Conservation (phyloP, 2,888 invertebrate genomes). For the Diachrysia chrysitis region DNA sequence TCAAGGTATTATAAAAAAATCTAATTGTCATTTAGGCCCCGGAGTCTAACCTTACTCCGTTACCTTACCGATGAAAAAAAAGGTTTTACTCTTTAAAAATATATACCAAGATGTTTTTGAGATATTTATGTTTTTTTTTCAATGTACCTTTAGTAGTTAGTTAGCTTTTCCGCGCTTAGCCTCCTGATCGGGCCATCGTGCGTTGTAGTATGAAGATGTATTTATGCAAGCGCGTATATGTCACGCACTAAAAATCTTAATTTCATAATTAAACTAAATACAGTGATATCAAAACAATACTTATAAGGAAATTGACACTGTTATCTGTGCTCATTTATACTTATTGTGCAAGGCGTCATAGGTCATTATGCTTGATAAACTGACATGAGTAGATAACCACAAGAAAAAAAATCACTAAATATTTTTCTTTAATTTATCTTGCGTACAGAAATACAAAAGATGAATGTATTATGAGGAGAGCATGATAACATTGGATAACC, state of each 20-base stretch:
- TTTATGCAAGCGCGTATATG: neutral
- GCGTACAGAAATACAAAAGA: conserved; percentile 65
- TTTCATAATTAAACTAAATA: conserved; percentile 44
- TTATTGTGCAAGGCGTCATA: conserved; percentile 79
- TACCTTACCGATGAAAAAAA: too few species aligned
- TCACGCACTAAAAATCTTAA: conserved; percentile 21
- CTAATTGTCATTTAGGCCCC: too few species aligned
- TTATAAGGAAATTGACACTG: conserved; percentile 72
- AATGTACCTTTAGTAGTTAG: too few species aligned
- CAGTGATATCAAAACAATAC: conserved; percentile 39
- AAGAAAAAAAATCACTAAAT: conserved; percentile 74
- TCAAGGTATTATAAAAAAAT: too few species aligned
- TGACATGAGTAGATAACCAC: conserved; percentile 68
- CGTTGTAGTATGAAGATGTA: too few species aligned
- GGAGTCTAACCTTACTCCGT: too few species aligned
- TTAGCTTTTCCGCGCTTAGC: too few species aligned
- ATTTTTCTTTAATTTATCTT: conserved; percentile 74
- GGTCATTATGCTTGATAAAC: conserved; percentile 80
- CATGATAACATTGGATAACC: conserved; percentile 68
- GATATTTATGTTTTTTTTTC: too few species aligned
- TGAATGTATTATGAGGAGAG: conserved; percentile 38
- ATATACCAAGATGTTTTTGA: too few species aligned
- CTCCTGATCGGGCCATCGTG: too few species aligned
- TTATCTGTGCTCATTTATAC: conserved; percentile 71
- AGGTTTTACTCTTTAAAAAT: too few species aligned